Evolutionary conservation across 2,888 invertebrate genomes (phyloP).

Genomic region (Sarcophaga variegata): DNA sequence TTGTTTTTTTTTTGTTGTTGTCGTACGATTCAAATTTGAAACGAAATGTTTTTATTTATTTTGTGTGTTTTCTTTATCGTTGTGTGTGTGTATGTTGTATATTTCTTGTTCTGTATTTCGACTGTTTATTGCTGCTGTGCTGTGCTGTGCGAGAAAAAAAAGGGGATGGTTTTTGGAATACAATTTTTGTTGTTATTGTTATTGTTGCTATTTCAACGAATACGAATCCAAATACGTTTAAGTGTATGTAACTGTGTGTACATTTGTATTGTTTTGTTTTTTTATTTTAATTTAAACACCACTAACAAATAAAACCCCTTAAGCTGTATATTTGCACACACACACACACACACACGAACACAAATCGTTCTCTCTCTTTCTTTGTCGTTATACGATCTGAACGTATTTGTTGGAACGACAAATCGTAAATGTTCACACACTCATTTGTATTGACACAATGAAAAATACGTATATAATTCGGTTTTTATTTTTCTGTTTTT

Average conservation of each 20-base stretch:
- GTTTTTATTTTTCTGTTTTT: not conserved
- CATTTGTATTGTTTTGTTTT: conserved; percentile 32
- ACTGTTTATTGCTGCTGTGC: conserved; percentile 50
- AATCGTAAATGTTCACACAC: conserved; percentile 47
- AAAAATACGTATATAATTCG: conserved; percentile 19
- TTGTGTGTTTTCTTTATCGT: conserved; percentile 26
- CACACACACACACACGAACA: not conserved
- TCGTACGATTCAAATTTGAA: conserved; percentile 58
- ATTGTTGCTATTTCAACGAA: conserved; percentile 52
- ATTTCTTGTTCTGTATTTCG: conserved; percentile 56
- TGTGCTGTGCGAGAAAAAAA: conserved; percentile 15
- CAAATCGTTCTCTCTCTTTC: conserved; percentile 20
- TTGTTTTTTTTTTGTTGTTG: conserved; percentile 28
- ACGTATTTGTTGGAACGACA: conserved; percentile 41
- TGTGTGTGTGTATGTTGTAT: conserved; percentile 3
- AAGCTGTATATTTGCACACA: conserved; percentile 43
- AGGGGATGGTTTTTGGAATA: conserved; percentile 65
- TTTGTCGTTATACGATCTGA: not conserved
- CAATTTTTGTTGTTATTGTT: conserved; percentile 41
- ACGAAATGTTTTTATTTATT: conserved; percentile 63
- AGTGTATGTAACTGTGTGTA: not conserved
- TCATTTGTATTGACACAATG: conserved; percentile 56
- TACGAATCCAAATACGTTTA: conserved; percentile 48
- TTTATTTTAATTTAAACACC: not conserved
- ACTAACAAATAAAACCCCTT: conserved; percentile 61